phyloP scores from a whole-genome alignment of 2,113 vertebrate genomes.

The Rutilus rutilus region DNA sequence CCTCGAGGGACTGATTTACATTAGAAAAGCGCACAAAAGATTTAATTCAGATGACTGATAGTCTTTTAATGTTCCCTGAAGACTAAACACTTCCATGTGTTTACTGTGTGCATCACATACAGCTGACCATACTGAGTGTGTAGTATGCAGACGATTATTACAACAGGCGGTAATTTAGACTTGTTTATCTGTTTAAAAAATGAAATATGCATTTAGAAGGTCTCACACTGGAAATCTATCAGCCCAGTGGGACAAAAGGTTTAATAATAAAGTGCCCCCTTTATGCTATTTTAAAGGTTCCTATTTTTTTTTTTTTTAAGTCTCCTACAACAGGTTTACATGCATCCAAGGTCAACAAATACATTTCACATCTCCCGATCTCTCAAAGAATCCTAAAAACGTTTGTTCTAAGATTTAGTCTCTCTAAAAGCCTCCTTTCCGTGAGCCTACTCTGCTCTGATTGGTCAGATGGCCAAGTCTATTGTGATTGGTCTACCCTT shows the following conservation, averaged over 20 bases:
- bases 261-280: not conserved
- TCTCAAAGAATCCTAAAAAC: no score
- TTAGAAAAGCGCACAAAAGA: slow-evolving; percentile 17
- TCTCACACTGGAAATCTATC: not conserved
- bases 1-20: slow-evolving; percentile 24
- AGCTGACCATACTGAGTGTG: not conserved
- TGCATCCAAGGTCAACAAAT: no score
- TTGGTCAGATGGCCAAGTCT: no score
- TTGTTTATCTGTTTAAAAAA: not conserved
- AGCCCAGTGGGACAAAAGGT: not conserved
- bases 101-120: not conserved
- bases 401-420: no score
- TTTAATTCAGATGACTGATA: slow-evolving; percentile 21
- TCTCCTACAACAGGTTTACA: no score
- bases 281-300: no score
- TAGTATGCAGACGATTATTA: not conserved
- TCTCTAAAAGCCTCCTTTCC: no score
- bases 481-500: no score
- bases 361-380: no score
- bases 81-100: slow-evolving; percentile 32
- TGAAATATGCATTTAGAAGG: not conserved
- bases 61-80: slow-evolving; percentile 12
- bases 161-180: not conserved
- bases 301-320: no score
- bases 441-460: no score